These are phyloP conservation scores for Poecilus cupreus DNA, from an alignment of 2,888 invertebrate species.

Conservation along the genomic window DNA sequence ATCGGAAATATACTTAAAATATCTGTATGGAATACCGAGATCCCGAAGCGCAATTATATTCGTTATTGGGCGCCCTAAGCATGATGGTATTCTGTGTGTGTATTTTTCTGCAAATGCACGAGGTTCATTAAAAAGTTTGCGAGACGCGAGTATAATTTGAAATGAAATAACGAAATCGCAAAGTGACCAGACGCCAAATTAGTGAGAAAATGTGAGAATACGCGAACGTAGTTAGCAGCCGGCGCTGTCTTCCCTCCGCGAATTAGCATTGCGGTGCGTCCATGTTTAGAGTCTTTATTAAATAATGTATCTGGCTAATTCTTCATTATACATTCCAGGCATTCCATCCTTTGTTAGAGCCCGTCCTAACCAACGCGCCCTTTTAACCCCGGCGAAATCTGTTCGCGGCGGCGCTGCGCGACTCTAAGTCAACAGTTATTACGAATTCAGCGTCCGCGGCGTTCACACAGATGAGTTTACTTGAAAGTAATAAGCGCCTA, in stretches of 20 bases:
- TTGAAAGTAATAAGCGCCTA: constrained; percentile 48
- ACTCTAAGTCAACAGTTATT: constrained; percentile 53
- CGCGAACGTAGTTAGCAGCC: background rate
- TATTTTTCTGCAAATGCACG: too few relatives aligned
- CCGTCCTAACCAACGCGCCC: constrained; percentile 13
- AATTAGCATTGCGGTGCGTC: constrained; percentile 53
- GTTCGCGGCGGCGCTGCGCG: constrained; percentile 8
- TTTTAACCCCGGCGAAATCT: constrained; percentile 35
- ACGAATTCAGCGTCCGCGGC: constrained; percentile 31
- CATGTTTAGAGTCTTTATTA: constrained; percentile 60
- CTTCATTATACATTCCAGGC: constrained; percentile 63
- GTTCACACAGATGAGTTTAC: constrained; percentile 18
- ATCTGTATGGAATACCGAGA: too few relatives aligned
- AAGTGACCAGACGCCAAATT: background rate
- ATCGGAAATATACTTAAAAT: too few relatives aligned
- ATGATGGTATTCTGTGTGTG: too few relatives aligned
- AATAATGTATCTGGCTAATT: constrained; percentile 63
- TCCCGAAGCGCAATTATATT: too few relatives aligned
- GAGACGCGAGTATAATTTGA: too few relatives aligned
- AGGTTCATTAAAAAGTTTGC: too few relatives aligned
- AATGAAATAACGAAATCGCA: too few relatives aligned
- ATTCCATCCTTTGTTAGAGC: constrained; percentile 58
- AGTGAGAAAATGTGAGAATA: background rate
- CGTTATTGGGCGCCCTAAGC: too few relatives aligned
- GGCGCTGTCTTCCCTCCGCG: background rate